These are phyloP conservation scores for Drosophila setosimentum DNA, from an alignment of 2,888 invertebrate species.

Conservation along the genomic window DNA sequence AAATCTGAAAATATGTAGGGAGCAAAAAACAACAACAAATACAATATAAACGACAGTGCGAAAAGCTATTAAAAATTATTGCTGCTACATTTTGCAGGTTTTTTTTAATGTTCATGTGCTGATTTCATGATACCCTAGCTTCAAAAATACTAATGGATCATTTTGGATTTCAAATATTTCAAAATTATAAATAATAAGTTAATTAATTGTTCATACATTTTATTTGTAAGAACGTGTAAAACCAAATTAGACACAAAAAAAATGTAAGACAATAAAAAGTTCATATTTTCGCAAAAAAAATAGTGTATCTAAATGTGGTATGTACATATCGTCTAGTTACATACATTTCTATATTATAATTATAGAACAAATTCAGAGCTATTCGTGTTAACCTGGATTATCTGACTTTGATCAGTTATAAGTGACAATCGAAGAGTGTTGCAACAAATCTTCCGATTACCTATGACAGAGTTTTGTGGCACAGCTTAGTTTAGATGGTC, in stretches of 20 bases:
- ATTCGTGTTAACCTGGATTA: background rate
- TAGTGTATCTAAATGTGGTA: background rate
- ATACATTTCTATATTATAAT: background rate
- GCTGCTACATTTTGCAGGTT: slow-evolving; percentile 40
- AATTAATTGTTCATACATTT: background rate
- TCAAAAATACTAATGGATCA: background rate
- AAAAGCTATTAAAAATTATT: slow-evolving; percentile 49
- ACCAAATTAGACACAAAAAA: background rate
- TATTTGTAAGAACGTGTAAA: background rate
- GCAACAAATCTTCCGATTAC: background rate
- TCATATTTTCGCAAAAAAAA: background rate
- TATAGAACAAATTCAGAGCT: background rate
- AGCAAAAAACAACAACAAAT: slow-evolving; percentile 14
- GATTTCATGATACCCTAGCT: slow-evolving; percentile 10
- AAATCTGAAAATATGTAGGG: slow-evolving; percentile 1
- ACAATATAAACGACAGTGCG: slow-evolving; percentile 28
- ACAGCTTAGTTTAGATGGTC: background rate
- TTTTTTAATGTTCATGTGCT: slow-evolving; percentile 9
- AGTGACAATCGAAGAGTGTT: background rate
- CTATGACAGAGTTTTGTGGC: background rate
- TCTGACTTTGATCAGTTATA: background rate
- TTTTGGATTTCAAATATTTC: background rate
- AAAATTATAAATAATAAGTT: background rate
- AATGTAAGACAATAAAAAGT: background rate
- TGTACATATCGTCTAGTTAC: background rate